Conservation (phyloP, 2,888 invertebrate species). For the Eupithecia vulgata region DNA sequence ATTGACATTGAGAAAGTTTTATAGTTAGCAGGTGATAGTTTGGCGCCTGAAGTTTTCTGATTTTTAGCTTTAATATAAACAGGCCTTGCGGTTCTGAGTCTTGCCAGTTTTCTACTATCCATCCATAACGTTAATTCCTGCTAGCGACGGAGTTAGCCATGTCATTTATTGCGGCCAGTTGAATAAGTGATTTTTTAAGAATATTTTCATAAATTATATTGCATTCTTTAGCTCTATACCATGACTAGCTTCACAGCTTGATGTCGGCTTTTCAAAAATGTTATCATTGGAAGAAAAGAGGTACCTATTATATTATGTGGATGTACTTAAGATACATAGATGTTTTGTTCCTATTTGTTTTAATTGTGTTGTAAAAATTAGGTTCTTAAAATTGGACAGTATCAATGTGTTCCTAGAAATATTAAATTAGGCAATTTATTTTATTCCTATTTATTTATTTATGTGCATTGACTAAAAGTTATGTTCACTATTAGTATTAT, state of each 20-base stretch:
- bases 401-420: constrained; percentile 64
- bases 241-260: constrained; percentile 79
- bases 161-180: constrained; percentile 70
- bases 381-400: constrained; percentile 53
- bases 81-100: constrained; percentile 67
- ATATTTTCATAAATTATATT: constrained; percentile 77
- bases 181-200: constrained; percentile 66
- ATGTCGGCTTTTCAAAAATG: constrained; percentile 82
- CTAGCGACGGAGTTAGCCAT: constrained; percentile 71
- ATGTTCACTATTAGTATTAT: constrained; percentile 70
- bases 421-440: constrained; percentile 53
- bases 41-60: constrained; percentile 71
- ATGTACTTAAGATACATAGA: constrained; percentile 70
- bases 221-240: constrained; percentile 75
- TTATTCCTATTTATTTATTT: constrained; percentile 63
- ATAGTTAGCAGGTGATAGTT: constrained; percentile 73
- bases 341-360: constrained; percentile 60
- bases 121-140: constrained; percentile 76
- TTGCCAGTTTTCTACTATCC: constrained; percentile 80
- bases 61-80: constrained; percentile 71
- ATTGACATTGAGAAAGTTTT: constrained; percentile 56
- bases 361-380: constrained; percentile 60
- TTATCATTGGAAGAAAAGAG: constrained; percentile 80
- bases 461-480: constrained; percentile 66
- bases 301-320: constrained; percentile 80